phyloP scores from a whole-genome alignment of 2,797 vertebrate genomes.

The Hephaestus fuliginosus region DNA sequence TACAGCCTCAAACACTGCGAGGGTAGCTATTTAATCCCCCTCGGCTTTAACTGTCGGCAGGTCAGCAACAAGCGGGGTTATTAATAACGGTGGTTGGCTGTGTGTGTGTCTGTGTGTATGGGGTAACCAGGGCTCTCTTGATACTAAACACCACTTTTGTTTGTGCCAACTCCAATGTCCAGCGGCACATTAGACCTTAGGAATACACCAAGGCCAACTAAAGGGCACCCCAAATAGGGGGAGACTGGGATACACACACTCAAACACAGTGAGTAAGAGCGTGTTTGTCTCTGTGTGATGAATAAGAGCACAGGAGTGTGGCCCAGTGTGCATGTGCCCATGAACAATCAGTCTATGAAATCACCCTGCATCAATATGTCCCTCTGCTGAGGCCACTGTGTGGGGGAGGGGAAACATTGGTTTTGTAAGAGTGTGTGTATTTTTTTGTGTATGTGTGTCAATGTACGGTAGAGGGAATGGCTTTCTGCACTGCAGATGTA shows the following conservation, averaged over 20 bases:
- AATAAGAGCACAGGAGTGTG: slow-evolving; percentile 36
- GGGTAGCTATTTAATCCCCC: slow-evolving; percentile 46
- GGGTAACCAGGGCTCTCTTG: slow-evolving; percentile 78
- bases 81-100: slow-evolving; percentile 80
- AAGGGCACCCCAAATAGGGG: slow-evolving; percentile 64
- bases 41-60: slow-evolving; percentile 73
- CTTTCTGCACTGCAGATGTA: slow-evolving; percentile 84
- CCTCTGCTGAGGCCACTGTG: slow-evolving; percentile 54
- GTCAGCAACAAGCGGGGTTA: slow-evolving; percentile 83
- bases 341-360: slow-evolving; percentile 77
- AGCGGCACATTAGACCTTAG: slow-evolving; percentile 42
- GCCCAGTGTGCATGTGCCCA: slow-evolving; percentile 52
- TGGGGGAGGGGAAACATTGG: slow-evolving; percentile 66
- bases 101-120: slow-evolving; percentile 61
- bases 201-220: slow-evolving; percentile 64
- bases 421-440: slow-evolving; percentile 55
- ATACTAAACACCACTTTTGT: slow-evolving; percentile 74
- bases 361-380: slow-evolving; percentile 71
- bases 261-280: slow-evolving; percentile 31
- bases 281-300: slow-evolving; percentile 45
- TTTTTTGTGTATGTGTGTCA: slow-evolving; percentile 46
- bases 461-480: slow-evolving; percentile 66
- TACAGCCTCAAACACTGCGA: slow-evolving; percentile 5
- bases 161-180: slow-evolving; percentile 62
- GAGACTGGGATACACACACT: slow-evolving; percentile 4